A percentile compares a stretch with the other conserved stretches of the same genome.
phyloP scores from a whole-genome alignment of 2,797 vertebrate genomes.

The Arctocebus calabarensis region DNA sequence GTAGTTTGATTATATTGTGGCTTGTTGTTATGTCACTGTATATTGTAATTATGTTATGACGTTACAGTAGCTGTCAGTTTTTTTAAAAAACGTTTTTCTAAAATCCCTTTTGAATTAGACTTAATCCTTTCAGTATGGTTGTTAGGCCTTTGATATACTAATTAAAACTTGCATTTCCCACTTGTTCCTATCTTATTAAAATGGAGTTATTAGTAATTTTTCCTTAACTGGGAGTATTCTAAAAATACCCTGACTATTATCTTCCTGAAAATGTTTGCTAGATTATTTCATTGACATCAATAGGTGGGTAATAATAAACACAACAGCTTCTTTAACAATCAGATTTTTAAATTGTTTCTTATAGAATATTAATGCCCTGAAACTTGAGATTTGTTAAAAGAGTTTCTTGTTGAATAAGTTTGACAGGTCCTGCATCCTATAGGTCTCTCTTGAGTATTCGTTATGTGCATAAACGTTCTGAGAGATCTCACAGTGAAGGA shows the following conservation, averaged over 20 bases:
- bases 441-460: background rate
- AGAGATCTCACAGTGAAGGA: background rate
- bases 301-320: background rate
- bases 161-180: constrained; percentile 25
- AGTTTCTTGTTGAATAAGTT: background rate
- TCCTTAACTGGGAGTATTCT: background rate
- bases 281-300: background rate
- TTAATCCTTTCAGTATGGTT: background rate
- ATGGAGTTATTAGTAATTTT: background rate
- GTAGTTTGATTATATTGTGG: background rate
- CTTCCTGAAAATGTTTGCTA: constrained; percentile 11
- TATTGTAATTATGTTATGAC: background rate
- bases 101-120: constrained; percentile 16
- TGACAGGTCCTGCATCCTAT: background rate
- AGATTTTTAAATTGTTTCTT: constrained; percentile 11
- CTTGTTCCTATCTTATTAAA: constrained; percentile 44
- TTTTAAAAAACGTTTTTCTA: background rate
- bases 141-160: background rate
- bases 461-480: background rate
- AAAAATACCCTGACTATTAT: background rate
- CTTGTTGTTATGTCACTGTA: background rate
- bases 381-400: background rate
- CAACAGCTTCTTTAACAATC: background rate
- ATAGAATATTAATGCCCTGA: background rate
- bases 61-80: constrained; percentile 9